phyloP scores from a whole-genome alignment of 2,888 invertebrate genomes.

The Miltochrista miniata region DNA sequence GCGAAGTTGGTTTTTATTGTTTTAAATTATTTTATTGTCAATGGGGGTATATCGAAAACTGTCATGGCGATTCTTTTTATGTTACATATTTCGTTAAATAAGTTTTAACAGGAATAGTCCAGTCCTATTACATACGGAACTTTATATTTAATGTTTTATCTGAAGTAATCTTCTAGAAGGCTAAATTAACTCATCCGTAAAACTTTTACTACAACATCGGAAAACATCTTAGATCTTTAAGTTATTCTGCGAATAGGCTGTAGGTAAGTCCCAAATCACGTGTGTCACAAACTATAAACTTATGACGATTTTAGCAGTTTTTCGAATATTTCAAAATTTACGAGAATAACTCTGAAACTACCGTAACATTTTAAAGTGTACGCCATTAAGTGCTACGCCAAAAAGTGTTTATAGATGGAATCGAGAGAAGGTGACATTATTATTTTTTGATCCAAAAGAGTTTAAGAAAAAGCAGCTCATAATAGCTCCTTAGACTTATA shows the following conservation, averaged over 20 bases:
- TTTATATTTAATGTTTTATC: neutral
- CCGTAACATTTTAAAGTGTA: too few species aligned
- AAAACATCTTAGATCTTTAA: constrained; percentile 51
- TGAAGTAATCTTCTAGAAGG: constrained; percentile 10
- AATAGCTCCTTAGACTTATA: too few species aligned
- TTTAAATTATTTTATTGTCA: constrained; percentile 26
- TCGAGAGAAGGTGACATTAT: too few species aligned
- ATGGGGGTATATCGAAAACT: constrained; percentile 27
- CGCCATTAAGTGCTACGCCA: too few species aligned
- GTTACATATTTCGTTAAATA: neutral
- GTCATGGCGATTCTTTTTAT: constrained; percentile 11
- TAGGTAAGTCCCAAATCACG: constrained; percentile 36
- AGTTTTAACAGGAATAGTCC: too few species aligned
- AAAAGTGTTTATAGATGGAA: too few species aligned
- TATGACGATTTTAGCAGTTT: neutral
- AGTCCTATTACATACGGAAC: neutral
- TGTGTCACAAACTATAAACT: constrained; percentile 31
- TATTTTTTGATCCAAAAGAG: too few species aligned
- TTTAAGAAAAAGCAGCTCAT: too few species aligned
- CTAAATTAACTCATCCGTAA: constrained; percentile 73
- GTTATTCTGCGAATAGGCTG: constrained; percentile 51
- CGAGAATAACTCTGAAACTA: too few species aligned
- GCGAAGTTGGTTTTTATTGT: constrained; percentile 42
- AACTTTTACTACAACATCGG: constrained; percentile 59
- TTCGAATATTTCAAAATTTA: neutral